Base-by-base conservation (phyloP, 64 coral and sea anemone genomes). In the Porites lutea region DNA sequence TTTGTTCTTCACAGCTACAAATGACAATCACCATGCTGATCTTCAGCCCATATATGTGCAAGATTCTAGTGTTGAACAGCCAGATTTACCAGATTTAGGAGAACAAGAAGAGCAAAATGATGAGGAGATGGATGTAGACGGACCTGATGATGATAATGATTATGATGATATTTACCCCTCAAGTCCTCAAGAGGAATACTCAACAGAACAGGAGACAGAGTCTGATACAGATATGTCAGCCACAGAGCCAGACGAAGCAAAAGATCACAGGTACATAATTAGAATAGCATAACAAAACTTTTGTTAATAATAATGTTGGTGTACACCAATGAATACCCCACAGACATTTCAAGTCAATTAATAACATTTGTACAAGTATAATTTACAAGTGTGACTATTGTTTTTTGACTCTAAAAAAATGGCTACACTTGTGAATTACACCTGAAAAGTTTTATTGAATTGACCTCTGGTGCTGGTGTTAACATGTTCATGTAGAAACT, bases 101-200 rank as follows among this genome's bases (percentile, higher is more conserved):
- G 20, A 66, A 66, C 64, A 66, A n/a, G 9, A 66, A 66, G 64
- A 66, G 64, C 12, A 66, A 66, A 66, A 66, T 18, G 16, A 66
- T 19, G 64, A 66, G 64, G 64, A 66, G 5, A 66, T 66, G 64
- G 64, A 66, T 66, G 20, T 66, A 0, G 64, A 66, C 1, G 27
- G 27, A 37, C 27, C 27, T 37, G 27, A 37, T 18, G 11, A 18
- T 66, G 64, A 66, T 66, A n/a, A 21, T 66, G 64, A 66, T 66
- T 14, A 16, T 66, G 16, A 5, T 66, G 11, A 11, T 4, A 66
- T 66, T 11, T 66, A 66, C 16, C 64, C 64, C 16, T 67, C 64
- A 67, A 67, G 64, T 15, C 64, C 64, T 67, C 64, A 67, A 67
- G 64, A 67, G 64, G 64, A 67, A 18, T 67, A 67, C 64, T n/a